phyloP scores from a whole-genome alignment of 2,113 vertebrate genomes.

The Hippopotamus amphibius region DNA sequence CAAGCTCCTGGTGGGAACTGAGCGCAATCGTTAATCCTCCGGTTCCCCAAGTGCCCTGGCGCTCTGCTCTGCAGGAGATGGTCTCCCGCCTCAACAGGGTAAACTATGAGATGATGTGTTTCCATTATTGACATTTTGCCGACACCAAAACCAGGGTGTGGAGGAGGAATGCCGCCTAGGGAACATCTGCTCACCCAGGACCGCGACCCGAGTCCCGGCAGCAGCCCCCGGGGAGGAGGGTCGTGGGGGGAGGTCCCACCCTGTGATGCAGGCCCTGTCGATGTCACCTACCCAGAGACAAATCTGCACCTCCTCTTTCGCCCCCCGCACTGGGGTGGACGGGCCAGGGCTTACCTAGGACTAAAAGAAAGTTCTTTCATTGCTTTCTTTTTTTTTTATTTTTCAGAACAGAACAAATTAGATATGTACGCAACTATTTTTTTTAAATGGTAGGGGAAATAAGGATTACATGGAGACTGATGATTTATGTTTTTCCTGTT shows the following conservation, averaged over 20 bases:
- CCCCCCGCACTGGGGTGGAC: rapidly evolving
- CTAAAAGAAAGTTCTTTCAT: neutral
- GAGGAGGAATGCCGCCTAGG: rapidly evolving
- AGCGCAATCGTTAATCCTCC: rapidly evolving
- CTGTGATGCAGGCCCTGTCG: rapidly evolving
- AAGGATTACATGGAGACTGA: neutral
- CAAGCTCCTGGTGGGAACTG: rapidly evolving
- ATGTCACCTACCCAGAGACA: too few relatives aligned
- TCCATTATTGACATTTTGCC: rapidly evolving
- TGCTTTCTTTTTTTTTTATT: neutral
- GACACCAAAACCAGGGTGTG: rapidly evolving
- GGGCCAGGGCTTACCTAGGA: too few relatives aligned
- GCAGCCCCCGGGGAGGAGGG: too few relatives aligned
- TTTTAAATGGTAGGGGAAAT: neutral
- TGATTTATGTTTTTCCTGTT: slow-evolving; percentile 38
- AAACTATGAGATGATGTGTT: rapidly evolving
- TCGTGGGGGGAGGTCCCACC: rapidly evolving
- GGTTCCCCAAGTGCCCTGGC: rapidly evolving
- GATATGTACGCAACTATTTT: neutral
- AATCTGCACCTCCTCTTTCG: rapidly evolving
- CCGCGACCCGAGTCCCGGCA: rapidly evolving
- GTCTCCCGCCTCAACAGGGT: rapidly evolving
- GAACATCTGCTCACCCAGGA: neutral
- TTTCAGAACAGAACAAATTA: neutral
- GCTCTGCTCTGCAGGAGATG: rapidly evolving